Base-by-base conservation (phyloP, 2,113 vertebrate genomes). In the Saguinus imperator region DNA sequence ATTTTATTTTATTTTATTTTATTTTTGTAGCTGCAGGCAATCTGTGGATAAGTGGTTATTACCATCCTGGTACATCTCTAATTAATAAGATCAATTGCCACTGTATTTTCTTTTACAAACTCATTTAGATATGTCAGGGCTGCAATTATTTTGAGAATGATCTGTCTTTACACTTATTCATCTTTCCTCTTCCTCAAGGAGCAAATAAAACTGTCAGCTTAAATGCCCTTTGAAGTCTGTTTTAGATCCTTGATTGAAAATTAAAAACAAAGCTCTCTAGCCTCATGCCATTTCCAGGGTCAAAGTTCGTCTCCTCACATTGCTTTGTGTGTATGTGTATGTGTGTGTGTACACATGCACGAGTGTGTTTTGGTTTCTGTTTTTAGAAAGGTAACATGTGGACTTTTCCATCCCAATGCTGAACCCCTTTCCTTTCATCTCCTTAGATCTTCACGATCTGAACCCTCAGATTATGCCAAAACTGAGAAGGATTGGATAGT, bases 101-200 rank as follows among this genome's bases (percentile, higher is more conserved):
- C 98, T 97, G 97, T 97, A 98, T 98, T 99, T 98, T 98, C 98
- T 98, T 99, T 98, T 98, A 97, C 97, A 98, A 98, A 99, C 98
- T 98, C 98, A 99, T 99, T 99, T 98, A 98, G 98, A 96, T 98
- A 98, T 98, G 98, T 98, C 98, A 99, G 97, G 94, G 92, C 96
- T 98, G 98, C 98, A 98, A 98, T 99, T 99, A 99, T 98, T 99
- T 98, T 98, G 98, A 98, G 98, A 98, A 98, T 98, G 98, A 98
- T 98, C 97, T 97, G 98, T 92, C 96, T 99, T 98, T 98, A 96
- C 79, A 91, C 98, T 98, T 98, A 98, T 98, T 98, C 98, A 98
- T 98, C 98, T 98, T 98, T 97, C 88, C 90, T 98, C 97, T 98
- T 98, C 97, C 97, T 98, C 97, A 94, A 95, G 97, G 97, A 98